Conservation (phyloP, 2,888 invertebrate species). For the Stenodera caucasica region DNA sequence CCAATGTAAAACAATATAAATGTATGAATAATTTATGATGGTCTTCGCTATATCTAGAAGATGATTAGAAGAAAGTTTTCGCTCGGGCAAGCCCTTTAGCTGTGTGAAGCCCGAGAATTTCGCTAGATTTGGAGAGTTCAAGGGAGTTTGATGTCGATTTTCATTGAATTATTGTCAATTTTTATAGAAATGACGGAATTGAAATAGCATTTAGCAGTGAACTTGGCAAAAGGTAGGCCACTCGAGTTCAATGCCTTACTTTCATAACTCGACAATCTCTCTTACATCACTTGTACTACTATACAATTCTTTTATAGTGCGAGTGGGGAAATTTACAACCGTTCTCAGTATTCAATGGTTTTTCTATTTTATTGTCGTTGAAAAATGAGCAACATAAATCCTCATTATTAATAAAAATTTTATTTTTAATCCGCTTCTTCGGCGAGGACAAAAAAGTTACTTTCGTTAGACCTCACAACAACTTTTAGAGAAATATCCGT, state of each 20-base stretch:
- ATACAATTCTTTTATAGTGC: slow-evolving; percentile 29
- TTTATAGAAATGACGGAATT: not conserved
- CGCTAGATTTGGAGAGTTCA: too few relatives aligned
- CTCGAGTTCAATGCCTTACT: slow-evolving; percentile 56
- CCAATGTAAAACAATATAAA: too few relatives aligned
- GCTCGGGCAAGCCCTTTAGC: too few relatives aligned
- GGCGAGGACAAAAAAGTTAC: not conserved
- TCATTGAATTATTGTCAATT: not conserved
- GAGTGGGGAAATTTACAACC: slow-evolving; percentile 6
- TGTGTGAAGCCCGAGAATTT: too few relatives aligned
- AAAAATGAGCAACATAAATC: not conserved
- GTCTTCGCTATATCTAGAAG: too few relatives aligned
- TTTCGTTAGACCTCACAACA: slow-evolving; percentile 1
- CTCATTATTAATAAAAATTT: not conserved
- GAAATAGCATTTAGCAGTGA: slow-evolving; percentile 47
- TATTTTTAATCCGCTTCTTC: too few relatives aligned
- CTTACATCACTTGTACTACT: slow-evolving; percentile 54
- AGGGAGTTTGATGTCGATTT: too few relatives aligned
- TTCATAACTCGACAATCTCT: slow-evolving; percentile 55
- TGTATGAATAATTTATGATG: too few relatives aligned
- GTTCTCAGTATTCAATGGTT: not conserved
- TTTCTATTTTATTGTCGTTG: not conserved
- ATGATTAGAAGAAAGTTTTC: too few relatives aligned
- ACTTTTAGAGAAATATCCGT: not conserved
- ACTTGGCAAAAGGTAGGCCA: slow-evolving; percentile 55